Evolutionary conservation across 2,113 vertebrate genomes (phyloP), one percentile per base, ranked within the genome.

Genomic region (Clarias macrocephalus): DNA sequence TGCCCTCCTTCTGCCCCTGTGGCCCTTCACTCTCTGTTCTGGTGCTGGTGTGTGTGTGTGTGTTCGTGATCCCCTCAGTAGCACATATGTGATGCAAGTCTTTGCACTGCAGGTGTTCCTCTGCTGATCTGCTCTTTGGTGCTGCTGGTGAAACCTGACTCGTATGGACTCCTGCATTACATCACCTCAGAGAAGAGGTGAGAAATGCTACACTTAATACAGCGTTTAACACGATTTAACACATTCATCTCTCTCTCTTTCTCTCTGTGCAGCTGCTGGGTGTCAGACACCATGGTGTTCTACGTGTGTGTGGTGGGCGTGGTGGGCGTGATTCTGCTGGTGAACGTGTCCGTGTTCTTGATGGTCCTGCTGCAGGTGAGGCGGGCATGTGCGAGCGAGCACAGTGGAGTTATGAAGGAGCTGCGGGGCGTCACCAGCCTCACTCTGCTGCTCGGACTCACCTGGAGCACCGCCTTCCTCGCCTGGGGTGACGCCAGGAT

Each of bases 381-480:
- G 54, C 94, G 91, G 0, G 85, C 97, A 92, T 96, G 94, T 86
- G 89, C 86, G 73, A 96, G 95, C 89, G 94, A 92, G 56, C 92
- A 87, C 56, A 23, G n/a, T 0, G 70, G 83, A 19, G 92, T 96
- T 59, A 89, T 96, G 37, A 94, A 94, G 23, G 95, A 98, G 85
- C 88, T 97, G 88, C 96, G 93, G 92, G 96, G 94, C n/a, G 93
- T 95, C 10, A 94, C 93, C 80, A 97, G 97, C 86, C 92, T 99
- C 59, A 97, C 96, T 9, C 93, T 97, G 84, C 92, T 99, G 89
- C 94, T 97, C 5, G 97, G 97, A 66, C 94, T 99, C 88, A 98
- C 96, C 0, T 99, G 97, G 97, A 94, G 94, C 0, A 90, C 96
- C 88, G 96, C 93, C 62, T 97, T 98, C 93, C 96, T 97, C 19